phyloP scores from a whole-genome alignment of 2,888 invertebrate species.

The Chloroclysta siterata region DNA sequence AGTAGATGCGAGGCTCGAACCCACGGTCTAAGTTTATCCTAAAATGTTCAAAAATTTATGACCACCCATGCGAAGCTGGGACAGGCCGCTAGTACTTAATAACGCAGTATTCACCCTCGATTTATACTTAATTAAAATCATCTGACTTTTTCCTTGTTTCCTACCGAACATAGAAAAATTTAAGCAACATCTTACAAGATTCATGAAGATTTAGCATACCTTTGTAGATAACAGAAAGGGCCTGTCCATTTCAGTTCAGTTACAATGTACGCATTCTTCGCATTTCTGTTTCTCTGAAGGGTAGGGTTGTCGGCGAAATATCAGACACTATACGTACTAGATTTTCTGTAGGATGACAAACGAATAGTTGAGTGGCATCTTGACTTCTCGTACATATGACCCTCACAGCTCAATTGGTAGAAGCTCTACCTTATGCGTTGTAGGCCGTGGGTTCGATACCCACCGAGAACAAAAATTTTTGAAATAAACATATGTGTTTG shows the following conservation, averaged over 20 bases:
- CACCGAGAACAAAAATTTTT: no score
- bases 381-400: not conserved
- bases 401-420: no score
- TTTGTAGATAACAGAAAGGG: slow-evolving; percentile 6
- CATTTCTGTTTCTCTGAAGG: slow-evolving; percentile 14
- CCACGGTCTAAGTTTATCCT: no score
- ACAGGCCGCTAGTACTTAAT: not conserved
- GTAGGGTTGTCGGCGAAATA: slow-evolving; percentile 11
- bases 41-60: no score
- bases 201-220: slow-evolving; percentile 12
- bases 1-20: no score
- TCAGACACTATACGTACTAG: not conserved
- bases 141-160: not conserved
- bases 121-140: not conserved
- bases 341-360: slow-evolving; percentile 14
- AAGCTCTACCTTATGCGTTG: no score
- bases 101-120: not conserved
- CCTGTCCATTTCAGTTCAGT: slow-evolving; percentile 13
- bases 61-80: no score
- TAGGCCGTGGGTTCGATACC: no score
- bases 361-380: not conserved
- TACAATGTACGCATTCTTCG: slow-evolving; percentile 17
- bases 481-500: no score
- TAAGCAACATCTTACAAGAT: slow-evolving; percentile 7
- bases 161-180: not conserved